phyloP scores from a whole-genome alignment of 2,113 vertebrate species.

The Cyphomyrus discorhynchus region DNA sequence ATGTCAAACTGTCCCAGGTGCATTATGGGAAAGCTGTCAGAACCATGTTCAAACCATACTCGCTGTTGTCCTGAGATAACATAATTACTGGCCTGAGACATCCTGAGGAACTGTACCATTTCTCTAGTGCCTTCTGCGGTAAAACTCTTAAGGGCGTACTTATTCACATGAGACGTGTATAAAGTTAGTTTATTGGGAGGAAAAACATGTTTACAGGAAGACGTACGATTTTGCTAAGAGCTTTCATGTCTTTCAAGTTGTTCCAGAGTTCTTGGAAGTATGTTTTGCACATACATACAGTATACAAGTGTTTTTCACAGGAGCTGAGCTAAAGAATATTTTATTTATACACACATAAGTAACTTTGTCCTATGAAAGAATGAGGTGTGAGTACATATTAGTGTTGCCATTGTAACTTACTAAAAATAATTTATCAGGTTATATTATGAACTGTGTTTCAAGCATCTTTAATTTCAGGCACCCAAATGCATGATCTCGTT shows the following conservation, averaged over 20 bases:
- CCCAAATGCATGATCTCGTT: not conserved
- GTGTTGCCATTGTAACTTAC: not conserved
- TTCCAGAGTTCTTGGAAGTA: not conserved
- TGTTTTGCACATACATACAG: not conserved
- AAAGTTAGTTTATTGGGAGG: not conserved
- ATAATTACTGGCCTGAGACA: not conserved
- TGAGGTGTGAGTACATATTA: not conserved
- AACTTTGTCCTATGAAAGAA: not conserved
- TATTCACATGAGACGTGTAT: not conserved
- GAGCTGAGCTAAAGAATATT: not conserved
- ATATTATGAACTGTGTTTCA: not conserved
- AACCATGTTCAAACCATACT: not conserved
- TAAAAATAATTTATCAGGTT: not conserved
- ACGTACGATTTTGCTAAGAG: not conserved
- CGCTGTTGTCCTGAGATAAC: constrained; percentile 8
- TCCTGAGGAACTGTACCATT: not conserved
- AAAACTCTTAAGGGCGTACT: not conserved
- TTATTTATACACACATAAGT: not conserved
- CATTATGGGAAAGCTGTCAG: not conserved
- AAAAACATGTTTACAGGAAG: not conserved
- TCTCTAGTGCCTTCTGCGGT: not conserved
- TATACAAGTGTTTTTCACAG: not conserved
- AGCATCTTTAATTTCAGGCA: not conserved
- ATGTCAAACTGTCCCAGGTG: constrained; percentile 3
- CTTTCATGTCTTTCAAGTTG: not conserved